A percentile compares a stretch with the other conserved stretches of the same genome.
phyloP scores from a whole-genome alignment of 1,140 invertebrate genomes.

The Xylocopa sonorina region DNA sequence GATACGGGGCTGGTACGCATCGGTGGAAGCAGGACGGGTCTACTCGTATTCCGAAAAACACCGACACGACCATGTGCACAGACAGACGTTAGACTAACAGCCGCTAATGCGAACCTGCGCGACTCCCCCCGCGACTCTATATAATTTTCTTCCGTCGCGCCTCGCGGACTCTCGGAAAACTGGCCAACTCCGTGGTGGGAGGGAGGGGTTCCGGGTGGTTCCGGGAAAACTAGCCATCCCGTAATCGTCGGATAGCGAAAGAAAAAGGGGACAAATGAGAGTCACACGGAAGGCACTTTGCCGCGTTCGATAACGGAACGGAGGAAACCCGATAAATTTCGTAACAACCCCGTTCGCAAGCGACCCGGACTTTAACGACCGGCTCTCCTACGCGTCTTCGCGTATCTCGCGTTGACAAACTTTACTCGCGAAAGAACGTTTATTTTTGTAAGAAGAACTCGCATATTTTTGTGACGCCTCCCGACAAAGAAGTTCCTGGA shows the following conservation, averaged over 20 bases:
- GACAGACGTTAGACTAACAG: constrained; percentile 12
- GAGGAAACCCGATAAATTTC: background rate
- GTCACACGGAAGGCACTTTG: constrained; percentile 3
- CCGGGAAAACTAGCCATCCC: background rate
- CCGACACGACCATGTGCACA: constrained; percentile 28
- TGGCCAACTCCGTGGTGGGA: too few relatives aligned
- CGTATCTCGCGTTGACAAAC: background rate
- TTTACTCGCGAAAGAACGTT: background rate
- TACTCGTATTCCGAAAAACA: constrained; percentile 33
- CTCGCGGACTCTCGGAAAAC: background rate
- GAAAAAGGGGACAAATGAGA: background rate
- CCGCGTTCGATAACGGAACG: background rate
- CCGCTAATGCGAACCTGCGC: constrained; percentile 12
- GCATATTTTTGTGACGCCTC: constrained; percentile 2
- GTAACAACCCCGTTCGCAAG: too few relatives aligned
- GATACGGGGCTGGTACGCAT: background rate
- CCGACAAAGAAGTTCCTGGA: background rate
- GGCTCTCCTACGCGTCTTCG: background rate
- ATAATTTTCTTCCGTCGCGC: constrained; percentile 15
- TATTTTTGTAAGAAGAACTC: constrained; percentile 39
- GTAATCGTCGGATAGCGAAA: background rate
- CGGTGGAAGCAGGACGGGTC: constrained; percentile 22
- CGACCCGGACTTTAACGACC: constrained; percentile 16
- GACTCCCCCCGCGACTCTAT: background rate
- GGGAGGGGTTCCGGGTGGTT: background rate